Conservation (phyloP, 2,888 invertebrate genomes). For the Dryomyza anilis region DNA sequence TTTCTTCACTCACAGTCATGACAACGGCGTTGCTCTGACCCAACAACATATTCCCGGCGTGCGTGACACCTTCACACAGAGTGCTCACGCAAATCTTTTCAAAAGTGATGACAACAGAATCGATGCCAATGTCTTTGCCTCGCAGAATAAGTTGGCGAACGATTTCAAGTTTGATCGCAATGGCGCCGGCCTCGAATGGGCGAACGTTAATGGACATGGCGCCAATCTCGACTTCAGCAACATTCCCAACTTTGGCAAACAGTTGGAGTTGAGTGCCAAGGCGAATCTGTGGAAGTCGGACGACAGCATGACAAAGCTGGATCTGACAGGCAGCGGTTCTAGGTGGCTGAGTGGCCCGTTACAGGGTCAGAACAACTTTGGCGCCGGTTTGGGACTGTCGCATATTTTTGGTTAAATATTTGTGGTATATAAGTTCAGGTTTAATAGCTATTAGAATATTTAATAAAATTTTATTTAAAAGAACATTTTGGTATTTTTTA, state of each 20-base stretch:
- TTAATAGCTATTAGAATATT: no score
- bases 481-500: no score
- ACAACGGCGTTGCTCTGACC: constrained; percentile 32
- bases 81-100: constrained; percentile 39
- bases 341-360: constrained; percentile 44
- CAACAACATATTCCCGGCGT: constrained; percentile 37
- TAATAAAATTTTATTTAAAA: not conserved
- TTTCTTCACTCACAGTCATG: no score
- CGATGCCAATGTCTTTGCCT: constrained; percentile 48
- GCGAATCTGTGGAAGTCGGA: constrained; percentile 45
- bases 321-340: constrained; percentile 42
- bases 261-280: constrained; percentile 42
- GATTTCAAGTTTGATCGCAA: constrained; percentile 53
- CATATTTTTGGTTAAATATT: constrained; percentile 39
- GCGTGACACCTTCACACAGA: constrained; percentile 36
- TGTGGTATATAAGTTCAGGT: no score
- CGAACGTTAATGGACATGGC: constrained; percentile 48
- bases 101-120: constrained; percentile 48
- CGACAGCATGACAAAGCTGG: constrained; percentile 44
- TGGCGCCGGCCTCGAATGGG: constrained; percentile 50
- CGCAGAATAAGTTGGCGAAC: constrained; percentile 50
- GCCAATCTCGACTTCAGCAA: constrained; percentile 45
- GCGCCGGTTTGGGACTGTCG: constrained; percentile 43
- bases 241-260: constrained; percentile 48
- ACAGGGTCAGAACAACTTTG: constrained; percentile 36